A percentile compares a stretch with the other conserved stretches of the same genome.
Evolutionary conservation across 2,113 vertebrate species (phyloP).

Genomic region (Limanda limanda): DNA sequence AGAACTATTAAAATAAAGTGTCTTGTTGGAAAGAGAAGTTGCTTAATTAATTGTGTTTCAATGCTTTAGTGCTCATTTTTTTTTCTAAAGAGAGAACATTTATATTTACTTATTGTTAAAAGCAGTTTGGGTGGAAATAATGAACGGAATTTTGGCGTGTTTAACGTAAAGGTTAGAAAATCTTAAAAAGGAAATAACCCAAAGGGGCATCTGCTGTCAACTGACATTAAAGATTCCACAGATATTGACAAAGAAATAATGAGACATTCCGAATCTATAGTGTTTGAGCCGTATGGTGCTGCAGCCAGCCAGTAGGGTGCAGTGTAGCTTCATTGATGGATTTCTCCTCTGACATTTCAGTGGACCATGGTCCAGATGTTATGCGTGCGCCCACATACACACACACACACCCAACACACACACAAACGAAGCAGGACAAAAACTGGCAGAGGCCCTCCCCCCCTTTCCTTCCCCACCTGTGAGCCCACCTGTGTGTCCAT

Average conservation of each 20-base stretch:
- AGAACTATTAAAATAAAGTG: not conserved
- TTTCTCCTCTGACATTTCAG: conserved; percentile 39
- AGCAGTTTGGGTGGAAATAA: not conserved
- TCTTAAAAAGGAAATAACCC: not conserved
- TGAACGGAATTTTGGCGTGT: not conserved
- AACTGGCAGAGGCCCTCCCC: conserved; percentile 75
- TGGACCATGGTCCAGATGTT: conserved; percentile 79
- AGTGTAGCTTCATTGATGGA: conserved; percentile 75
- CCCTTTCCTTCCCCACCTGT: conserved; percentile 73
- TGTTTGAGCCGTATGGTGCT: conserved; percentile 33
- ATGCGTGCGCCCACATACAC: conserved; percentile 2
- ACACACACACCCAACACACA: conserved; percentile 50
- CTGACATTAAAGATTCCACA: not conserved
- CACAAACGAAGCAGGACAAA: conserved; percentile 74
- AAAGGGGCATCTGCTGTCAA: not conserved
- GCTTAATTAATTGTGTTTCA: not conserved
- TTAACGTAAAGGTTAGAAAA: not conserved
- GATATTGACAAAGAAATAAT: not conserved
- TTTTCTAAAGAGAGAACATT: not conserved
- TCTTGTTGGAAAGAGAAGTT: not conserved
- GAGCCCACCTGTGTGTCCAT: conserved; percentile 85
- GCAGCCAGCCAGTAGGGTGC: conserved; percentile 73
- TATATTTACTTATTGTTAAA: not conserved
- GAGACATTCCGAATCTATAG: not conserved
- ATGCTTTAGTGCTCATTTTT: not conserved